Evolutionary conservation across 2,888 invertebrate species (phyloP), one percentile per base, ranked within the genome.

Genomic region (Physocephala rufipes): DNA sequence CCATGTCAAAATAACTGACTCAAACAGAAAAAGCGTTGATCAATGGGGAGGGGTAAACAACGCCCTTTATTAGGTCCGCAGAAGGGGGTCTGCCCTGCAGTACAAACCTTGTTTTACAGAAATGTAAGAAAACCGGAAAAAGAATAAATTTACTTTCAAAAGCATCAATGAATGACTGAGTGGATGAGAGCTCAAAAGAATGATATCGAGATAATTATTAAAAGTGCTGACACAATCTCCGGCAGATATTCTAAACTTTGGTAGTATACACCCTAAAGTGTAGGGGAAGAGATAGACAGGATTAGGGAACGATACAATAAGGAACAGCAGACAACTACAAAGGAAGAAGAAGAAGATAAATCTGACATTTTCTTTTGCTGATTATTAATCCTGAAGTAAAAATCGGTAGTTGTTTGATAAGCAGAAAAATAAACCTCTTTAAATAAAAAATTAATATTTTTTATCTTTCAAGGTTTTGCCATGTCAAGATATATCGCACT

Each of bases 1-100:
- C 30, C 68, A 62, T 49, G 68, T 68, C 68, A 68, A 21, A 68
- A 62, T 68, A 68, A 24, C 59, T 58, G 30, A 59, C 28, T 67
- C 67, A 58, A 58, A 55, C 36, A 19, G 47, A 30, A 21, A n/a
- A 62, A 62, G 19, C 19, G n/a, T 19, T 51, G 51, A 19, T n/a
- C 21, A 53, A 7, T 15, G 28, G 15, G 28, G 28, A 26, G 9
- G 2, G 5, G 28, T 26, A 58, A 58, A 9, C 36, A 36, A 36
- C 36, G 5, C 36, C 5, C 53, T 2, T 58, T 58, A 28, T n/a
- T n/a, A n/a, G n/a, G n/a, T n/a, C n/a, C n/a, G n/a, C n/a, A n/a
- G n/a, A n/a, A n/a, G n/a, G 2, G 21, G 9, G 19, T 0, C 21
- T 21, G 21, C 53, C 21, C 28, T 58, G 28, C 24, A 4, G 4